Conservation (phyloP, 2,888 invertebrate genomes). For the Trissoscelio sp. region DNA sequence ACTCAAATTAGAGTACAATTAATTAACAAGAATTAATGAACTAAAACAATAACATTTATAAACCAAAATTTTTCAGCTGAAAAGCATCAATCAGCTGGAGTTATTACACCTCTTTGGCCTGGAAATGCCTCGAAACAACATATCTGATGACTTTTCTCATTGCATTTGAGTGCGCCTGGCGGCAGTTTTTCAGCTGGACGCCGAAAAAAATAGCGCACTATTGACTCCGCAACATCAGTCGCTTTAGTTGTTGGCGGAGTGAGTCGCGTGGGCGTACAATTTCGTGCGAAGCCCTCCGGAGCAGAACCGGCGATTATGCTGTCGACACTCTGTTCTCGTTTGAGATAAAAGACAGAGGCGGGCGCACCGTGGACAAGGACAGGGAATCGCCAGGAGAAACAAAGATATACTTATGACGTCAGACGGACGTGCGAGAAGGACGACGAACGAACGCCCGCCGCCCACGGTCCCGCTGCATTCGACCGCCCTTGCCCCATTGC, state of each 20-base stretch:
- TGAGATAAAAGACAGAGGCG: conserved; percentile 57
- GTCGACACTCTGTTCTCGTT: conserved; percentile 78
- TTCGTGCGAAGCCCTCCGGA: conserved; percentile 69
- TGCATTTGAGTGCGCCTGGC: not conserved
- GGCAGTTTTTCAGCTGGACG: conserved; percentile 4
- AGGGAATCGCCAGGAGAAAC: conserved; percentile 36
- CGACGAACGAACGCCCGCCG: conserved; percentile 55
- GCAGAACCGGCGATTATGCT: conserved; percentile 79
- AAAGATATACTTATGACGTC: not conserved
- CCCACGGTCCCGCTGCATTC: conserved; percentile 72
- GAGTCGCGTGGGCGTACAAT: conserved; percentile 70
- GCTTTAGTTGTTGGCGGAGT: conserved; percentile 44
- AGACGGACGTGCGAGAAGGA: not conserved
- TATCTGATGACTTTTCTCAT: not conserved
- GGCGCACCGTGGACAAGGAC: conserved; percentile 34
- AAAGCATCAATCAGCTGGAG: not conserved
- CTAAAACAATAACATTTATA: no score
- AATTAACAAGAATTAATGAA: no score
- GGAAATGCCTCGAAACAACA: not conserved
- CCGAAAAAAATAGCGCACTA: conserved; percentile 24
- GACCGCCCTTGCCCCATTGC: conserved; percentile 75
- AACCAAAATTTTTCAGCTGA: no score
- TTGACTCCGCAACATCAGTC: conserved; percentile 39
- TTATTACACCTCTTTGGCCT: not conserved
- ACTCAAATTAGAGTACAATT: no score